Percentiles rank a stretch among this genome's conserved stretches.
Conservation (phyloP, 2,888 invertebrate species). For the Caenorhabditis japonica region DNA sequence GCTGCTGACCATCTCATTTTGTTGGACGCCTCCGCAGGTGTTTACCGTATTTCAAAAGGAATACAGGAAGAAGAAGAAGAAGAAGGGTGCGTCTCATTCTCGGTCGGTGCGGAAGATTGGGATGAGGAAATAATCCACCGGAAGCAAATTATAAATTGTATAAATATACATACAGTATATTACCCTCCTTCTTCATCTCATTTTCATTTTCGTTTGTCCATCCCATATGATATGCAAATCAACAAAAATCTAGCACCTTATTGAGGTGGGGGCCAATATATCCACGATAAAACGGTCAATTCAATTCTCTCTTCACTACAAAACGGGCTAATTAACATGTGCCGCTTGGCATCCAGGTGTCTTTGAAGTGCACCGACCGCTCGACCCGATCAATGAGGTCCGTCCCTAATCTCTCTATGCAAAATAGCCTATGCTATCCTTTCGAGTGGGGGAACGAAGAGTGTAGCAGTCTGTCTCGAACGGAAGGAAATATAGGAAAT, state of each 20-base stretch:
- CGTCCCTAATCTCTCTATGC: conserved; percentile 34
- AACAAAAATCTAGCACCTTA: conserved; percentile 2
- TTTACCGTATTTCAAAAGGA: conserved; percentile 24
- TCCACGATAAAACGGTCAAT: conserved; percentile 21
- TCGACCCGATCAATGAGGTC: conserved; percentile 6
- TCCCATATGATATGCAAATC: too few relatives aligned
- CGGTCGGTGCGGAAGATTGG: too few relatives aligned
- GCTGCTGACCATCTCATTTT: conserved; percentile 29
- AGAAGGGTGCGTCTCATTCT: conserved; percentile 18
- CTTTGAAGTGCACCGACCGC: conserved; percentile 38
- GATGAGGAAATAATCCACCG: conserved; percentile 9
- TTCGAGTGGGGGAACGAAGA: too few relatives aligned
- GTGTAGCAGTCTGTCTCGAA: conserved; percentile 6
- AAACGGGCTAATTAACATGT: conserved; percentile 49
- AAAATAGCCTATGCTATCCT: too few relatives aligned
- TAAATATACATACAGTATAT: too few relatives aligned
- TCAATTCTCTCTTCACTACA: conserved; percentile 8
- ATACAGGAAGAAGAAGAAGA: too few relatives aligned
- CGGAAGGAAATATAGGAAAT: too few relatives aligned
- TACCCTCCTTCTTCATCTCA: too few relatives aligned
- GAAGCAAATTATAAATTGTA: background rate
- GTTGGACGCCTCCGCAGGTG: conserved; percentile 21
- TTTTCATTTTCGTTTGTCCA: too few relatives aligned
- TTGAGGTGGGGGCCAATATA: too few relatives aligned
- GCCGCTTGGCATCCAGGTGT: conserved; percentile 29